Evolutionary conservation across 2,888 invertebrate genomes (phyloP), one percentile per base, ranked within the genome.

Genomic region (Enoplolaimus lenunculus): DNA sequence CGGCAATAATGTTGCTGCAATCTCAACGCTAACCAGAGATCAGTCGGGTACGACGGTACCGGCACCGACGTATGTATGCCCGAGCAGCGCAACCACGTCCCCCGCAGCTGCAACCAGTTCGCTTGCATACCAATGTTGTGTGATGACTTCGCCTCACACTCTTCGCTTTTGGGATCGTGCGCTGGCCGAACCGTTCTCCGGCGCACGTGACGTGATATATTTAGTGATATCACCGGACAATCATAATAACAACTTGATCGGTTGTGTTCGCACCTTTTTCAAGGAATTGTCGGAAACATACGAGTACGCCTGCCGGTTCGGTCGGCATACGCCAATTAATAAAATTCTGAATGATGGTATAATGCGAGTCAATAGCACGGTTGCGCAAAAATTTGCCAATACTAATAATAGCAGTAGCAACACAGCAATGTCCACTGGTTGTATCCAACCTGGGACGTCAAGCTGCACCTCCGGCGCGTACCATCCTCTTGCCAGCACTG

Each of bases 131-230:
- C 92, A 91, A 31, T 99, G 97, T 81, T 86, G 95, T 59, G 92
- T 95, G 3, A 87, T 98, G 0, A 89, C 93, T 35, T 94, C 97
- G 0, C 82, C 82, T 3, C 80, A 79, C 73, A 75, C 80, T 68
- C 72, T 83, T 66, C 76, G 77, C 66, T 80, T 78, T 74, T 83
- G 85, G 85, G 97, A 98, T 81, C 89, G 92, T 78, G 85, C 97
- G n/a, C 84, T 91, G n/a, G 84, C 98, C 16, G 95, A 97, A 81
- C 98, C 98, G 0, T 94, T 93, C 81, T 90, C 93, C n/a, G 90
- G 91, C 79, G 87, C 91, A 2, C 86, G 95, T 35, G 95, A 98
- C 81, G 88, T 98, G 0, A 92, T 91, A 31, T 99, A 97, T 81
- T 86, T 95, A 59, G 92, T 95, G 3, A 87, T 98, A 0, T 89